Conservation (phyloP, 2,888 invertebrate genomes). For the Himalopsyche anomala region DNA sequence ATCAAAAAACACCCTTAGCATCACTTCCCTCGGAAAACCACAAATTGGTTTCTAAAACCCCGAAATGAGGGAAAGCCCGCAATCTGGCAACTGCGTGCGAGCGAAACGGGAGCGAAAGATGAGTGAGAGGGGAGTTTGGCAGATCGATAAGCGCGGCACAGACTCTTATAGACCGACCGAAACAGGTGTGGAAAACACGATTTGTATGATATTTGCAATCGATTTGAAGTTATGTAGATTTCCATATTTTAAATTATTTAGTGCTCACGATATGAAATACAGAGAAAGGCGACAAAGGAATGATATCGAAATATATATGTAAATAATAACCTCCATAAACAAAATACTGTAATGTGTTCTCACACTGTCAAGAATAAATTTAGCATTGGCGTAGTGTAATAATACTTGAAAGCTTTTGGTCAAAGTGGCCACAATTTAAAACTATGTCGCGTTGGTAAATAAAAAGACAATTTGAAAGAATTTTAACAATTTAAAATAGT, state of each 20-base stretch:
- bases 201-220: conserved; percentile 26
- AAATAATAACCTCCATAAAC: too few species aligned
- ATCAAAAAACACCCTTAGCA: conserved; percentile 27
- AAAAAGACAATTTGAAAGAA: too few species aligned
- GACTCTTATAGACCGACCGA: neutral
- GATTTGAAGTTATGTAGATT: conserved; percentile 22
- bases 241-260: conserved; percentile 4
- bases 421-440: too few species aligned
- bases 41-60: conserved; percentile 34
- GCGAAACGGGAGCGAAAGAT: neutral
- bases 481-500: too few species aligned
- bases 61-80: conserved; percentile 19
- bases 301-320: too few species aligned
- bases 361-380: too few species aligned
- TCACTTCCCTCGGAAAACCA: conserved; percentile 19
- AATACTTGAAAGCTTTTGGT: too few species aligned
- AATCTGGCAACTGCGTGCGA: conserved; percentile 34
- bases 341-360: too few species aligned
- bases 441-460: too few species aligned
- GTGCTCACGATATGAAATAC: too few species aligned
- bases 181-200: conserved; percentile 13
- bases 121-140: conserved; percentile 7
- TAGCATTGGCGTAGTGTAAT: too few species aligned
- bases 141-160: conserved; percentile 26
- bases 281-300: too few species aligned